Evolutionary conservation across 1,140 invertebrate genomes (phyloP).

Genomic region (Drosophila kepulauana): DNA sequence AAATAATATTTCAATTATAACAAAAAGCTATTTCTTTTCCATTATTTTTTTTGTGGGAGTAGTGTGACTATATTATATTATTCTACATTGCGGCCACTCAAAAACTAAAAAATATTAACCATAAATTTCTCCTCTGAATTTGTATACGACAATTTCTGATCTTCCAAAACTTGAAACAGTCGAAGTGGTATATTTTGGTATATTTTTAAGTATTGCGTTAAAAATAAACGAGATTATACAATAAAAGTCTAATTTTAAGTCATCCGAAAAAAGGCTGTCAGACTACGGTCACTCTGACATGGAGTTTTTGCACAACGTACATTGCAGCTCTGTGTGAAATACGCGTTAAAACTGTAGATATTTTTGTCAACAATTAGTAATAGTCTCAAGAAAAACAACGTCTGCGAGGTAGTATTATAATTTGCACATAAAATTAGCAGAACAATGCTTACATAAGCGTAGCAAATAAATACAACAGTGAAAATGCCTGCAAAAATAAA

Average conservation of each 20-base stretch:
- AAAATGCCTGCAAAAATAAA: constrained; percentile 1
- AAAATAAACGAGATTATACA: no score
- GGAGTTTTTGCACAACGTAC: constrained; percentile 21
- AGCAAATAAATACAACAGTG: not conserved
- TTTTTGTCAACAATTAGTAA: constrained; percentile 16
- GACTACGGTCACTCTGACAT: constrained; percentile 29
- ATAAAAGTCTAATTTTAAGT: no score
- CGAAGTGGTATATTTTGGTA: not conserved
- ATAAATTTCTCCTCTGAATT: no score
- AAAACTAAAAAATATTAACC: no score
- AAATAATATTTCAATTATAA: no score
- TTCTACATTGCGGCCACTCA: no score
- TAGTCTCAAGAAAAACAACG: not conserved
- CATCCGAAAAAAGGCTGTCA: no score
- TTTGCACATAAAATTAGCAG: not conserved
- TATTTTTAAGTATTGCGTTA: not conserved
- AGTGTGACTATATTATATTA: no score
- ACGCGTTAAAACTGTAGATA: not conserved
- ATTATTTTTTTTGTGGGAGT: no score
- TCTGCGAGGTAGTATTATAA: not conserved
- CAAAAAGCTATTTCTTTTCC: no score
- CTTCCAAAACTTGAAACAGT: no score
- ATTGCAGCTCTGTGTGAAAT: constrained; percentile 14
- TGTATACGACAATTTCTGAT: no score
- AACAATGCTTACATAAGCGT: not conserved